These are phyloP conservation scores for Heterodera filipjevi DNA, from an alignment of 2,888 invertebrate species.

Conservation along the genomic window DNA sequence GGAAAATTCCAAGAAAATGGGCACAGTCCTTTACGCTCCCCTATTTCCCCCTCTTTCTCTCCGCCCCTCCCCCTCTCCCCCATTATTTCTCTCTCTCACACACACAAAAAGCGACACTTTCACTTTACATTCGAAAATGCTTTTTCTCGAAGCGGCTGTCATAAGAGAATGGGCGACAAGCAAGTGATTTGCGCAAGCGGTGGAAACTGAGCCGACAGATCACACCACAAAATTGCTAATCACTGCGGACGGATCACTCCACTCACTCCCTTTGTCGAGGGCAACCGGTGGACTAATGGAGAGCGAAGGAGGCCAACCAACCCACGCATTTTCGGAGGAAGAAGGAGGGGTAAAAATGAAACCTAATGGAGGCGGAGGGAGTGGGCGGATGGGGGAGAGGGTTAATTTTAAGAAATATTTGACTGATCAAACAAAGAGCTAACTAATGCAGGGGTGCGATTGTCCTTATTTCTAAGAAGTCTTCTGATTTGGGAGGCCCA, in stretches of 20 bases:
- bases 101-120: not conserved
- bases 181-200: conserved; percentile 1
- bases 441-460: too few relatives aligned
- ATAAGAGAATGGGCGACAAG: not conserved
- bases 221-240: not conserved
- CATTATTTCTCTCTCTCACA: too few relatives aligned
- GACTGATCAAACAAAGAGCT: not conserved
- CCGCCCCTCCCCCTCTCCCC: too few relatives aligned
- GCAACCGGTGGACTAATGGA: not conserved
- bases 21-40: not conserved
- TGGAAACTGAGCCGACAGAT: not conserved
- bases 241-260: not conserved
- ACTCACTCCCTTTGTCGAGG: not conserved
- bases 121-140: not conserved
- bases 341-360: not conserved
- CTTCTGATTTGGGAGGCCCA: too few relatives aligned
- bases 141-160: not conserved
- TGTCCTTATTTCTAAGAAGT: too few relatives aligned
- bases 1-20: not conserved
- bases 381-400: not conserved
- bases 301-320: not conserved
- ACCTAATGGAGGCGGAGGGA: not conserved
- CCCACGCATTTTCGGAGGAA: not conserved
- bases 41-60: too few relatives aligned
- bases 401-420: not conserved